Base-by-base conservation (phyloP, 2,888 invertebrate species). In the Alsophila aescularia region DNA sequence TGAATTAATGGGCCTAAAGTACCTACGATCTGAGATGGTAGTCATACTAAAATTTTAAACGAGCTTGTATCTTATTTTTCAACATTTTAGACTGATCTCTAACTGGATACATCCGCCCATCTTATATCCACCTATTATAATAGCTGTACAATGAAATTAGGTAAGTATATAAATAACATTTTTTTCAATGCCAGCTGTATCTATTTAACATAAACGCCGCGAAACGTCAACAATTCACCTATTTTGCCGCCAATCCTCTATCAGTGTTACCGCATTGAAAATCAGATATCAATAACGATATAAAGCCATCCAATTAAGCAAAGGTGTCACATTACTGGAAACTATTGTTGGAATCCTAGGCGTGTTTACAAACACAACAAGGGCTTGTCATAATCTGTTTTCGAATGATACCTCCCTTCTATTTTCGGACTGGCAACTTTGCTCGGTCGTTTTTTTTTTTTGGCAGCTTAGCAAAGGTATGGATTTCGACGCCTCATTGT, bases 311-410 rank as follows among this genome's bases (percentile, higher is more conserved):
- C 85, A 83, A 89, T 89, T 86, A 78, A 71, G 73, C 73, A 77
- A 80, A 88, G 87, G 90, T 91, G 90, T 91, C 90, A 85, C 83
- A 86, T 91, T 90, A 90, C 91, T 73, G 67, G 61, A 58, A 57
- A 63, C 83, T 67, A 81, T 90, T 88, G 87, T 88, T 67, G 69
- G 65, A 64, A 58, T 52, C 70, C 70, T 67, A 79, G 73, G 75
- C 71, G 63, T 91, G 91, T 91, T 90, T 91, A 90, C 90, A 90
- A 90, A 90, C 91, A 91, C 81, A 91, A 91, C 87, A 91, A 78
- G 84, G 86, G 87, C 85, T 86, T 87, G 90, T 88, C 85, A 87
- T 90, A 90, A 90, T 90, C 91, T 90, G 83, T 89, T 89, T 90
- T 90, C 78, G 78, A 56, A 56, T 24, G 77, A 87, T 81, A 76